A percentile compares a stretch with the other conserved stretches of the same genome.
phyloP scores from a whole-genome alignment of 2,888 invertebrate species.

The Hydrotaea diabolus region DNA sequence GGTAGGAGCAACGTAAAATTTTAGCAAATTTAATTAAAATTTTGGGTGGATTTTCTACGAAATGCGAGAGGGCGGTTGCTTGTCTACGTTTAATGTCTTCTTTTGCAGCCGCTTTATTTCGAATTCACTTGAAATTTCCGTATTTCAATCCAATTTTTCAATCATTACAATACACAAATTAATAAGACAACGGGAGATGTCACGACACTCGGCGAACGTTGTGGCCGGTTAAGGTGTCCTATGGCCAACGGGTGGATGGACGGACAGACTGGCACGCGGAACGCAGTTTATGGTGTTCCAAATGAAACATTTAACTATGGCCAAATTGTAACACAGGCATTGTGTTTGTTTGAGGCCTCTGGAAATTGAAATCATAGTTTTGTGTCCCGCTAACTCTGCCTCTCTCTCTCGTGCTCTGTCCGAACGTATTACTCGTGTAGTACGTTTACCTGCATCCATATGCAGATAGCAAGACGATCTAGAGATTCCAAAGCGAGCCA shows the following conservation, averaged over 20 bases:
- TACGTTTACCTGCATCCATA: not conserved
- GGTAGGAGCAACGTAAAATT: not conserved
- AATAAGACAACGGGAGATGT: conserved; percentile 78
- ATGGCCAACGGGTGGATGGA: not conserved
- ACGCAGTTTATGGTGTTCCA: conserved; percentile 27
- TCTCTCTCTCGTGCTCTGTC: not conserved
- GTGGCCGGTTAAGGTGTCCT: conserved; percentile 63
- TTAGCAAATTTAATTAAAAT: conserved; percentile 2
- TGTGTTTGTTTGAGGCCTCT: conserved; percentile 63
- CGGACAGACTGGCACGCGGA: not conserved
- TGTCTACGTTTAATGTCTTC: not conserved
- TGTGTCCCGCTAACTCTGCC: not conserved
- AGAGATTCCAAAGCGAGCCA: conserved; percentile 33
- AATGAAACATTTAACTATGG: conserved; percentile 35
- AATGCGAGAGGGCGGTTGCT: not conserved
- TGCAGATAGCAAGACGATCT: conserved; percentile 32
- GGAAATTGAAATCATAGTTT: conserved; percentile 50
- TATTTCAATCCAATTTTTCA: conserved; percentile 65
- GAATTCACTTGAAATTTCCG: conserved; percentile 21
- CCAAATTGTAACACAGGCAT: conserved; percentile 66
- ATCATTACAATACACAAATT: conserved; percentile 71
- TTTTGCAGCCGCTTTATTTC: not conserved
- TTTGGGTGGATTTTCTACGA: not conserved
- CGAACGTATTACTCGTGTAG: not conserved
- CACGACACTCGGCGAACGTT: conserved; percentile 71